Evolutionary conservation across 2,888 invertebrate species (phyloP), one percentile per base, ranked within the genome.

Genomic region (Villa cingulata): DNA sequence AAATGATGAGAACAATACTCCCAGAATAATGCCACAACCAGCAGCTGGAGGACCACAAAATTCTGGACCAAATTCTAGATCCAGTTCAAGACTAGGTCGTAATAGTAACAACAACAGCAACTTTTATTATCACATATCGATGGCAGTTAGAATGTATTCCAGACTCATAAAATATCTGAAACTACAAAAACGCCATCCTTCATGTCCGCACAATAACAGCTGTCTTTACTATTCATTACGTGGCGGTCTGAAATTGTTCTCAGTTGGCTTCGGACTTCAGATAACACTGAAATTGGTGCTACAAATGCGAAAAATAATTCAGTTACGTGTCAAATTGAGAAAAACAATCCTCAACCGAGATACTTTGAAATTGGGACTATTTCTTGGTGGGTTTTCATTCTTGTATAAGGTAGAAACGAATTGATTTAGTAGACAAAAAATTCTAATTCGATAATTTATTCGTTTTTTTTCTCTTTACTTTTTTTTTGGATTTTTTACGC

Each of bases 371-470:
- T 63, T 85, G 52, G 85, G 80, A 37, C 62, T 75, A 43, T 84
- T 83, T 59, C 68, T 86, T 55, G 84, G 82, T 42, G 76, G 78
- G 54, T 84, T 82, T 61, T 73, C 79, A 6, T 78, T 77, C 42
- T 60, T 81, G 36, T 85, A 77, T 61, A 77, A 79, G 69, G 85
- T 83, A 67, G 64, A 68, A 59, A 23, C 15, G 16, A n/a, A n/a
- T n/a, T n/a, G n/a, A n/a, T n/a, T n/a, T n/a, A n/a, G n/a, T 19
- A 18, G 16, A 46, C 19, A 20, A 17, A 14, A 20, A 14, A 29
- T 29, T 14, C 40, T 27, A 43, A n/a, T n/a, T n/a, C n/a, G n/a
- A n/a, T n/a, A n/a, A n/a, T n/a, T n/a, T n/a, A n/a, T n/a, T 17
- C 40, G 1, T 16, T 37, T 34, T 43, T 36, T n/a, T n/a, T n/a